Conservation (phyloP, 1,140 invertebrate genomes). For the Hylyphantes graminicola region DNA sequence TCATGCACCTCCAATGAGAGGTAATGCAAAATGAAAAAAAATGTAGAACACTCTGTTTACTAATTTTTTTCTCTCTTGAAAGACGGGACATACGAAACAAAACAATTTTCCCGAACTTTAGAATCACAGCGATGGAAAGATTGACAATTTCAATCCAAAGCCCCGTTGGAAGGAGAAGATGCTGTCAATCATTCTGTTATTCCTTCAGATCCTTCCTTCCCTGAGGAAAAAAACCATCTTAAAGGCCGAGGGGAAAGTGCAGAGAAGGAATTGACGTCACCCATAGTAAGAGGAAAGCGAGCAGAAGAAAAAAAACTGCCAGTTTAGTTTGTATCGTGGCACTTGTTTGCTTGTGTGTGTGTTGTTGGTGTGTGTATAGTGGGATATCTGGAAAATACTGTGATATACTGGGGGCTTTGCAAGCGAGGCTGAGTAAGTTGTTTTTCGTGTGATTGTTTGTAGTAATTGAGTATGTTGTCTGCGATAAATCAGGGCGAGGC, state of each 20-base stretch:
- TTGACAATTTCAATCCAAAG: too few relatives aligned
- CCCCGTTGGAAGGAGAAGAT: too few relatives aligned
- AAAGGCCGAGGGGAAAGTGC: neutral
- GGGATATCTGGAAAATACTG: neutral
- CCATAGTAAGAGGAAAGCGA: conserved; percentile 35
- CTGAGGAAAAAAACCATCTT: conserved; percentile 17
- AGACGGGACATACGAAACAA: too few relatives aligned
- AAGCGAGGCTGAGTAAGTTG: conserved; percentile 5
- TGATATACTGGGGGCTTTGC: conserved; percentile 26
- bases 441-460: neutral
- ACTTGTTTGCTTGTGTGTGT: neutral
- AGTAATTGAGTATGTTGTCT: neutral
- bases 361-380: neutral
- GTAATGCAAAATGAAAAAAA: too few relatives aligned
- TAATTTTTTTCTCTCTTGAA: too few relatives aligned
- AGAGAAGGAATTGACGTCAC: conserved; percentile 34
- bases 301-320: conserved; percentile 47
- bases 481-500: neutral
- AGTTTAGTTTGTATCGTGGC: conserved; percentile 31
- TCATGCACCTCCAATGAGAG: too few relatives aligned
- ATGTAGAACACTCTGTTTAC: too few relatives aligned
- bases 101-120: too few relatives aligned
- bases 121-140: too few relatives aligned
- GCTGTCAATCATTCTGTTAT: conserved; percentile 32
- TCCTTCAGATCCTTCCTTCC: conserved; percentile 7